Evolutionary conservation across 2,888 invertebrate species (phyloP).

Genomic region (Uropetala carovei): DNA sequence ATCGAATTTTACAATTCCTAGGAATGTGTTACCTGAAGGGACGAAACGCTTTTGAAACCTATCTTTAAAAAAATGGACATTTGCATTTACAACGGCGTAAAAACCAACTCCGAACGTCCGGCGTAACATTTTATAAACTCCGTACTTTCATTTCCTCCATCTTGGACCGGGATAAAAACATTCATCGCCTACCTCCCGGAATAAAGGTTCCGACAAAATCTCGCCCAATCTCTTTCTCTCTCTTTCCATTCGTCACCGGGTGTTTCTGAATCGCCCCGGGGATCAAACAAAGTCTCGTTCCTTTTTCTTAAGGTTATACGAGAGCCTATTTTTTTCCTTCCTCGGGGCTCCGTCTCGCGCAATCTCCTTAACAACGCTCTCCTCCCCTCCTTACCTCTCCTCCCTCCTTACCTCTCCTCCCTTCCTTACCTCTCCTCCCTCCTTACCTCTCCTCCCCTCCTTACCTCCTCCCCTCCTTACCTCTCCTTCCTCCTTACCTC

Average conservation of each 20-base stretch:
- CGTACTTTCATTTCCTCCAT: too few relatives aligned
- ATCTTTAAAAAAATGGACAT: too few relatives aligned
- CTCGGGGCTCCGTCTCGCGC: not conserved
- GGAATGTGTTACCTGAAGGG: too few relatives aligned
- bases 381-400: not conserved
- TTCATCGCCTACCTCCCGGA: too few relatives aligned
- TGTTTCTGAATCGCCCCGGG: not conserved
- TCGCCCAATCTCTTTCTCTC: not conserved
- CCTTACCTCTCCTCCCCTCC: not conserved
- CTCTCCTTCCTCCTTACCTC: not conserved
- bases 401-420: not conserved
- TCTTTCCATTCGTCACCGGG: not conserved
- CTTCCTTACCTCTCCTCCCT: not conserved
- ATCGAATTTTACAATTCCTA: too few relatives aligned
- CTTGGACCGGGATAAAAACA: too few relatives aligned
- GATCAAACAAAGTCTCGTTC: not conserved
- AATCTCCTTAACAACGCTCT: not conserved
- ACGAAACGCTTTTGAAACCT: too few relatives aligned
- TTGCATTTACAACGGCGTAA: too few relatives aligned
- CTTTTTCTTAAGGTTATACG: not conserved
- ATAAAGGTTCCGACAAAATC: not conserved
- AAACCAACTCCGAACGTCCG: too few relatives aligned
- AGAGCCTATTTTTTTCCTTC: not conserved
- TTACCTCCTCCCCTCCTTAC: not conserved
- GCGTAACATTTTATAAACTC: too few relatives aligned